These are phyloP conservation scores for Sminthurides aquaticus DNA, from an alignment of 2,888 invertebrate genomes.

Conservation along the genomic window DNA sequence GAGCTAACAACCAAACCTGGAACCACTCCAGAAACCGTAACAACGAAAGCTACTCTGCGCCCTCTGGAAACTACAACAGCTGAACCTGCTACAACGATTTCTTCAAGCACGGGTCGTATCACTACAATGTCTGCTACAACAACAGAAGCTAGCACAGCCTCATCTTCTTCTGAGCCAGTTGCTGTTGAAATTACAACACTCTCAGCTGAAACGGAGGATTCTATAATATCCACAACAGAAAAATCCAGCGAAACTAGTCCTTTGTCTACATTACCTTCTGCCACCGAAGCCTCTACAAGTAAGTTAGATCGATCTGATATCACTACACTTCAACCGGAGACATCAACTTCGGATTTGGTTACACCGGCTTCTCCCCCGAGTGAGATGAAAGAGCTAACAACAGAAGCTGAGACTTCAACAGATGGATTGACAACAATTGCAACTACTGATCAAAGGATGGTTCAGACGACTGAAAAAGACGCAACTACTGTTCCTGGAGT, in stretches of 20 bases:
- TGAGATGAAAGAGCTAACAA: no score
- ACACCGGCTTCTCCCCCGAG: no score
- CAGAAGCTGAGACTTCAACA: no score
- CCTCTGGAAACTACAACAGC: not conserved
- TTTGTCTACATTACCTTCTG: not conserved
- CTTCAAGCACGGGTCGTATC: not conserved
- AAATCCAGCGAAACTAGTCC: not conserved
- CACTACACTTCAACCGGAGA: not conserved
- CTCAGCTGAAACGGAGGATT: not conserved
- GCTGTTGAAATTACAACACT: not conserved
- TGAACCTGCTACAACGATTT: not conserved
- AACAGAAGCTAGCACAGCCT: not conserved
- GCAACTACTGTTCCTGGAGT: conserved; percentile 14
- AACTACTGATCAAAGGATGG: no score
- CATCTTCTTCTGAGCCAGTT: not conserved
- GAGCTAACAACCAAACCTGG: no score
- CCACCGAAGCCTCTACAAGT: not conserved
- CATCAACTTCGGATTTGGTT: no score
- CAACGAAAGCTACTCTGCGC: no score
- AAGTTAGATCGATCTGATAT: not conserved
- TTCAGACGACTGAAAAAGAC: conserved; percentile 7
- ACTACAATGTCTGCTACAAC: not conserved
- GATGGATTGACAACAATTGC: no score
- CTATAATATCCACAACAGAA: not conserved
- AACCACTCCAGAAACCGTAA: no score